Evolutionary conservation across 2,797 vertebrate genomes (phyloP), one percentile per base, ranked within the genome.

Genomic region (Poecile montanus): DNA sequence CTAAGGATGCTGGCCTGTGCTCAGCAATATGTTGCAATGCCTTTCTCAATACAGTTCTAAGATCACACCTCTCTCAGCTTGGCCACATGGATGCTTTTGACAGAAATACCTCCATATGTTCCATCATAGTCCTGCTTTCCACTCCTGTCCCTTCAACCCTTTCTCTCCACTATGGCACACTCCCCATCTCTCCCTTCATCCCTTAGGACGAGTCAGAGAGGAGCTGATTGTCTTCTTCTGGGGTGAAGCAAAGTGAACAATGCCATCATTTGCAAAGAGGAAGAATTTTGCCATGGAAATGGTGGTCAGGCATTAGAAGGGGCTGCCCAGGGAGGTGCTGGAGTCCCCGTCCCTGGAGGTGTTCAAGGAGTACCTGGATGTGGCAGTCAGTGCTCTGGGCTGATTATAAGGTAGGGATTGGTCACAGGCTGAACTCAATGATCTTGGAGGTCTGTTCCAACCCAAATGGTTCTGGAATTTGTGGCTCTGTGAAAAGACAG

Each of bases 151-250:
- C 0, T 34, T 45, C 36, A 47, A 0, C 25, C 61, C 27, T 44
- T 68, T 13, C n/a, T 51, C 16, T 74, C 12, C 4, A 2, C 26
- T 56, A 0, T 22, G 3, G 26, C 1, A 7, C 29, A 1, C 16
- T 57, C 25, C 22, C 14, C 40, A 30, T 42, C 15, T 34, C 38
- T 82, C 62, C 51, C 19, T 62, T 32, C 11, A 1, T 60, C 29
- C 48, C 45, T 72, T 40, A 22, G 73, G n/a, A 56, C 0, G 5
- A 16, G 60, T 54, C 12, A 8, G 30, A 45, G 47, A 70, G 15
- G 25, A 79, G 51, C 34, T 32, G 44, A 32, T 70, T 1, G 0
- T 72, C 42, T 10, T 36, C 44, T 40, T n/a, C 50, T 32, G 63
- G 44, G 27, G 8, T 68, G n/a, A 71, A 56, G n/a, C 11, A 1